A percentile compares a stretch with the other conserved stretches of the same genome.
Conservation (phyloP, 2,888 invertebrate genomes). For the Lathronympha strigana region DNA sequence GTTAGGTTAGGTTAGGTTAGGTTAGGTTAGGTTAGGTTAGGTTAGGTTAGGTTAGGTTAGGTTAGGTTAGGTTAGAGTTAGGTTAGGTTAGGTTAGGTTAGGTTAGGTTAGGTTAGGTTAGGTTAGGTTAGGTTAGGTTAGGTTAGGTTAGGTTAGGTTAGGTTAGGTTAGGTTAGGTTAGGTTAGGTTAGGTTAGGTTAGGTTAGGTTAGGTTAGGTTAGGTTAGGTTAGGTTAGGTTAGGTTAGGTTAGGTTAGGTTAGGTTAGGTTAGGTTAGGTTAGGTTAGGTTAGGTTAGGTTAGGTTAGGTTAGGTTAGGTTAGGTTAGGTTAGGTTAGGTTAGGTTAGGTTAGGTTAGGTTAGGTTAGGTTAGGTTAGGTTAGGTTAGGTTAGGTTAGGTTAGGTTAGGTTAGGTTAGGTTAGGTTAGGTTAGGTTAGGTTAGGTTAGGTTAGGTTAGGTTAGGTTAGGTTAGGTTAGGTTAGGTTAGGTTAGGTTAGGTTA, state of each 20-base stretch:
- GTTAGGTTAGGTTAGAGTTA: conserved; percentile 22
- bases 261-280: conserved; percentile 29
- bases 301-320: conserved; percentile 23
- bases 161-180: conserved; percentile 26
- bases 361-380: conserved; percentile 25
- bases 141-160: conserved; percentile 27
- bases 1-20: conserved; percentile 32
- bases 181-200: conserved; percentile 27
- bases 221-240: conserved; percentile 27
- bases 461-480: conserved; percentile 25
- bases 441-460: conserved; percentile 22
- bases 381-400: conserved; percentile 25
- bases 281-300: conserved; percentile 29
- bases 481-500: conserved; percentile 25
- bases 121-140: conserved; percentile 27
- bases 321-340: conserved; percentile 24
- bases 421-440: conserved; percentile 25
- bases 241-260: conserved; percentile 20
- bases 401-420: conserved; percentile 25
- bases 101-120: conserved; percentile 26
- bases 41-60: conserved; percentile 19
- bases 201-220: conserved; percentile 23
- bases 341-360: conserved; percentile 25
- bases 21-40: conserved; percentile 30
- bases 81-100: conserved; percentile 27